These are phyloP conservation scores for Rhynchonycteris naso DNA, from an alignment of 2,797 vertebrate genomes.

Conservation along the genomic window DNA sequence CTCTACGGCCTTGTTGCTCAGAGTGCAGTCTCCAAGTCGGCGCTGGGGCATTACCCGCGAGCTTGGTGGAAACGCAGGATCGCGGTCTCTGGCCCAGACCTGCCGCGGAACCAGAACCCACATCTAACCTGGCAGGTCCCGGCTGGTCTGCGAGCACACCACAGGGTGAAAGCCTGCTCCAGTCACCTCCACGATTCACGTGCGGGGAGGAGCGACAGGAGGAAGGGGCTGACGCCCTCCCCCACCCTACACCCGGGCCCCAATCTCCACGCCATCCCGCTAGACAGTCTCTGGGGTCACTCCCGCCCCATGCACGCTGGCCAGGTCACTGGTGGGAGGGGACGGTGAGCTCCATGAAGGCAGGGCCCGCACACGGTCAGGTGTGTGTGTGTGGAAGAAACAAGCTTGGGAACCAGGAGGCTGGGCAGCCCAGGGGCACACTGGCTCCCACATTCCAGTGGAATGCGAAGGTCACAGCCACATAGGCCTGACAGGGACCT, in stretches of 20 bases:
- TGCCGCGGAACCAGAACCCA: accelerated
- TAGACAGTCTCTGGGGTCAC: neutral
- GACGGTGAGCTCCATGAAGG: neutral
- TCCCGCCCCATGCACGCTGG: neutral
- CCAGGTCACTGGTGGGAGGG: neutral
- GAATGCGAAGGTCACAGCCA: neutral
- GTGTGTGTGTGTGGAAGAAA: neutral
- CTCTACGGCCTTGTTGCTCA: neutral
- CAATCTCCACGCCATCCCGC: neutral
- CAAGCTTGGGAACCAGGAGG: neutral
- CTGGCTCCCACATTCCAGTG: neutral
- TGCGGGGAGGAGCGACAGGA: neutral
- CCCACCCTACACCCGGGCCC: neutral
- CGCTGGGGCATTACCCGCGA: accelerated
- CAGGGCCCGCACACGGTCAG: accelerated
- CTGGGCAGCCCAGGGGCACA: neutral
- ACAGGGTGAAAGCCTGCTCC: neutral
- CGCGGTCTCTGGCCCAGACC: neutral
- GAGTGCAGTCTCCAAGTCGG: neutral
- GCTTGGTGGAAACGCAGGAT: neutral
- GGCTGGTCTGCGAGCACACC: accelerated
- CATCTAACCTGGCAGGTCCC: neutral
- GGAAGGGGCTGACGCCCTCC: neutral
- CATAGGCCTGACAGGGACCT: neutral
- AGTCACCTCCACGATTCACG: neutral